phyloP scores from a whole-genome alignment of 2,888 invertebrate genomes.

The Sphaeridia pumilis region DNA sequence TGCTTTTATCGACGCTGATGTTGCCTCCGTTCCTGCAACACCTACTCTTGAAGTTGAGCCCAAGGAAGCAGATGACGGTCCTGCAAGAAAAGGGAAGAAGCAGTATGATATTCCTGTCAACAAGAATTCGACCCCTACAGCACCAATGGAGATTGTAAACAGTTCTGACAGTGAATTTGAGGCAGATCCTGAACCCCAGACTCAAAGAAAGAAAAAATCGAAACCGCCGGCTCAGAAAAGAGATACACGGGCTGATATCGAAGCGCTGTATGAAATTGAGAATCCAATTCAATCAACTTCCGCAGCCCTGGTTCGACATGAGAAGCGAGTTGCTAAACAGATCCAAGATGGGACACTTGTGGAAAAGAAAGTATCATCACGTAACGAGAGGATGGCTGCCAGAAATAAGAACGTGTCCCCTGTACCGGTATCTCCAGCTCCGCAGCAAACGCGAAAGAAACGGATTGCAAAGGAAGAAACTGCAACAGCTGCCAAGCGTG shows the following conservation, averaged over 20 bases:
- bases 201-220: neutral
- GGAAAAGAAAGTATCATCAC: neutral
- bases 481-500: neutral
- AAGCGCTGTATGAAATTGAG: conserved; percentile 19
- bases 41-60: too few relatives aligned
- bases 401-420: neutral
- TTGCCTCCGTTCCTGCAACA: too few relatives aligned
- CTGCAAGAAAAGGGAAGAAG: neutral
- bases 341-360: neutral
- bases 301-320: conserved; percentile 10
- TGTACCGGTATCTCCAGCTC: neutral
- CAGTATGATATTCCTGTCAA: neutral
- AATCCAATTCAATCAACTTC: conserved; percentile 24
- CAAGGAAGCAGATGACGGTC: too few relatives aligned
- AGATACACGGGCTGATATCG: neutral
- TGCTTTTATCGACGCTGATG: too few relatives aligned
- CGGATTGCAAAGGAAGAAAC: neutral
- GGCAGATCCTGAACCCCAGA: neutral
- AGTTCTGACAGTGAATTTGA: neutral
- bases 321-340: neutral
- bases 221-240: neutral
- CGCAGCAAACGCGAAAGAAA: neutral
- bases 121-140: too few relatives aligned
- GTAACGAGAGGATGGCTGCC: neutral
- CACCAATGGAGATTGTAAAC: too few relatives aligned